Conservation (phyloP, 2,888 invertebrate species). For the Troides helena region DNA sequence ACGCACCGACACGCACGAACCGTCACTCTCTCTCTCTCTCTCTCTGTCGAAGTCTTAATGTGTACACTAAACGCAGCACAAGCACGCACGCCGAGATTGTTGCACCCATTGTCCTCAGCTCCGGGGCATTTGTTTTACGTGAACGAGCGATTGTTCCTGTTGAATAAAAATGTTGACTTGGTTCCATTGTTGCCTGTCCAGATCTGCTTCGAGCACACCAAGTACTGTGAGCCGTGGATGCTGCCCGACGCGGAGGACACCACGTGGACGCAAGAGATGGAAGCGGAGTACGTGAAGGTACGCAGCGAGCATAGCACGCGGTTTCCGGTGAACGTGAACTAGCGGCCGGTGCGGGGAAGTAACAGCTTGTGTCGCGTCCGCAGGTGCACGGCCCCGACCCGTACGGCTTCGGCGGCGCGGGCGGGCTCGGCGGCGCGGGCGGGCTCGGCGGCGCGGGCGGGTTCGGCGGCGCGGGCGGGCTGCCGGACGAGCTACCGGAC, state of each 20-base stretch:
- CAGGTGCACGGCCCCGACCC: conserved; percentile 72
- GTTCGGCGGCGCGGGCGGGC: conserved; percentile 33
- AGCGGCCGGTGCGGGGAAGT: neutral
- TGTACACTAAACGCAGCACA: too few relatives aligned
- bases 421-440: conserved; percentile 34
- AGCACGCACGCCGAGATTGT: too few relatives aligned
- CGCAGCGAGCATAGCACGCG: neutral
- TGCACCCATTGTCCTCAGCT: too few relatives aligned
- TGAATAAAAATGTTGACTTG: too few relatives aligned
- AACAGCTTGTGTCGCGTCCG: neutral
- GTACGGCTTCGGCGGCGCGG: conserved; percentile 65
- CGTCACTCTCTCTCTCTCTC: neutral
- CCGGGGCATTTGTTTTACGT: too few relatives aligned
- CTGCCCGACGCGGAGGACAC: conserved; percentile 64
- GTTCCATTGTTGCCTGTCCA: conserved; percentile 34
- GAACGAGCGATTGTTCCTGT: too few relatives aligned
- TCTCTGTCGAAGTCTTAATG: too few relatives aligned
- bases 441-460: conserved; percentile 33
- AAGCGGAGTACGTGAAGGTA: conserved; percentile 63
- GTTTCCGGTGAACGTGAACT: neutral
- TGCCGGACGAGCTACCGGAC: conserved; percentile 30
- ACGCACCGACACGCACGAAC: neutral
- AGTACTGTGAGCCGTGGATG: conserved; percentile 76
- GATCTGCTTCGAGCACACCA: conserved; percentile 70
- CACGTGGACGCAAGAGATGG: conserved; percentile 71